Conservation (phyloP, 1,140 invertebrate genomes). For the Drosophila saltans region DNA sequence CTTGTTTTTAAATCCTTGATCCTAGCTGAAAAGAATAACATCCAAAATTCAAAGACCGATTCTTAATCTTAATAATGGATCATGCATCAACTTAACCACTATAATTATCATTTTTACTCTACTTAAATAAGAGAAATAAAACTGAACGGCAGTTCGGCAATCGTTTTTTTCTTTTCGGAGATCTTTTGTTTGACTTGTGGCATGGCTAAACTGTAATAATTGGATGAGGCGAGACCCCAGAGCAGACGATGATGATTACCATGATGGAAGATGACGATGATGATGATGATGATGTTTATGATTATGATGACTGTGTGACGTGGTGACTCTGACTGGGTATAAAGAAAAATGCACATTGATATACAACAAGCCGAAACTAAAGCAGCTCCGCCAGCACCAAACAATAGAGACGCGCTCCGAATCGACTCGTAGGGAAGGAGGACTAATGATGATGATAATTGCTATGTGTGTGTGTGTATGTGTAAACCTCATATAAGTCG, state of each 20-base stretch:
- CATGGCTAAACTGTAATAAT: conserved; percentile 79
- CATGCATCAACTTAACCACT: background rate
- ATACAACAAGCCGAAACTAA: conserved; percentile 82
- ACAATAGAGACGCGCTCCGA: conserved; percentile 38
- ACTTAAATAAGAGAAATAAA: background rate
- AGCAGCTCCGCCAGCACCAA: conserved; percentile 53
- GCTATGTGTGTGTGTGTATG: conserved; percentile 22
- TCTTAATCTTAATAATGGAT: background rate
- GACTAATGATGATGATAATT: conserved; percentile 78
- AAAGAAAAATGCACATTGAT: conserved; percentile 80
- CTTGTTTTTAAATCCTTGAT: too few relatives aligned
- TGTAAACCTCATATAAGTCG: conserved; percentile 53
- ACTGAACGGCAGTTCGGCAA: conserved; percentile 3
- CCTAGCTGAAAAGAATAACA: too few relatives aligned
- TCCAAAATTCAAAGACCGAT: too few relatives aligned
- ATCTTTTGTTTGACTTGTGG: conserved; percentile 77
- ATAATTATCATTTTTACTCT: conserved; percentile 3
- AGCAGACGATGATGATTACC: conserved; percentile 30
- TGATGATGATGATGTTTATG: conserved; percentile 37
- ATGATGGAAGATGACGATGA: conserved; percentile 14
- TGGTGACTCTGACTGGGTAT: conserved; percentile 66
- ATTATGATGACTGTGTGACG: conserved; percentile 51
- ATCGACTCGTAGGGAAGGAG: background rate
- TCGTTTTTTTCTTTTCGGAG: conserved; percentile 32
- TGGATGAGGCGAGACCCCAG: conserved; percentile 65